Conservation (phyloP, 2,888 invertebrate species). For the Dorcus hopei region DNA sequence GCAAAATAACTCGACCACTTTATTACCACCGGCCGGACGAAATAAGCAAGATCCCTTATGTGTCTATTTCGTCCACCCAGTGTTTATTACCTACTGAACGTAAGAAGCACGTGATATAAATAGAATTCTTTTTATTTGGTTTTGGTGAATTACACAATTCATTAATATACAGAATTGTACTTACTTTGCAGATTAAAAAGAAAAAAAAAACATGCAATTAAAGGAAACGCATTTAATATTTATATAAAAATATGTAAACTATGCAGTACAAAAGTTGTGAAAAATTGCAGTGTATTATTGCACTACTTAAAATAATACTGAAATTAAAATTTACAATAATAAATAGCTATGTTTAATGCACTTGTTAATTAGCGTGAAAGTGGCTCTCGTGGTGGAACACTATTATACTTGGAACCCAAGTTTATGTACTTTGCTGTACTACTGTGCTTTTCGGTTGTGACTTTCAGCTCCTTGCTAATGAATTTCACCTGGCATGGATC, state of each 20-base stretch:
- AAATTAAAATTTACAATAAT: constrained; percentile 14
- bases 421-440: constrained; percentile 57
- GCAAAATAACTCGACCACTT: not conserved
- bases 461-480: constrained; percentile 38
- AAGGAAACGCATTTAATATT: constrained; percentile 17
- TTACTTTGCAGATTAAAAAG: constrained; percentile 1
- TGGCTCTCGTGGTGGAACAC: constrained; percentile 63
- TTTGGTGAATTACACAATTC: too few species aligned
- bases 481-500: constrained; percentile 76
- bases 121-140: too few species aligned
- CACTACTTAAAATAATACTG: constrained; percentile 10
- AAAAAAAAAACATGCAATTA: constrained; percentile 16
- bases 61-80: too few species aligned
- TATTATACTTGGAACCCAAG: constrained; percentile 71
- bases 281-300: constrained; percentile 4
- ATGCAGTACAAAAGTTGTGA: constrained; percentile 8
- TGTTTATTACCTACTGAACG: too few species aligned
- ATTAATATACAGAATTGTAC: too few species aligned
- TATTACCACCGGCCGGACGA: too few species aligned
- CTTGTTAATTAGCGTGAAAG: constrained; percentile 40
- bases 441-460: constrained; percentile 33
- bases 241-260: constrained; percentile 21
- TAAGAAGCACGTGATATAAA: too few species aligned
- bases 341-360: constrained; percentile 7
- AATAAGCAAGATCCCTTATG: too few species aligned